Conservation (phyloP, 2,797 vertebrate species). For the Carduelis carduelis region DNA sequence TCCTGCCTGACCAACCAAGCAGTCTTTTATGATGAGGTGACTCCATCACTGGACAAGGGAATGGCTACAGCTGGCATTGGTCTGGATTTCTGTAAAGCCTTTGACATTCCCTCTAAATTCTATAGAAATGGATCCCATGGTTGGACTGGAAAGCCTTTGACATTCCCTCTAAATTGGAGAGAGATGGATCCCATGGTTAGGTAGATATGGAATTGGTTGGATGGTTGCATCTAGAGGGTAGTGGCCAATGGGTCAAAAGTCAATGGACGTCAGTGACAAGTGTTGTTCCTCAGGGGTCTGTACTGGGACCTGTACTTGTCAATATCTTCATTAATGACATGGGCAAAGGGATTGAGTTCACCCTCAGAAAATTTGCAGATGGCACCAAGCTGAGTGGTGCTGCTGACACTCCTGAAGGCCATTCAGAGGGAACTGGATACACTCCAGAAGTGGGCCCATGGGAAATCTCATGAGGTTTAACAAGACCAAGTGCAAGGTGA, state of each 20-base stretch:
- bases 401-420: neutral
- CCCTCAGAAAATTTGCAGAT: neutral
- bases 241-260: neutral
- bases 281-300: no score
- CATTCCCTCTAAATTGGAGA: neutral
- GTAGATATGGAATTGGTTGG: neutral
- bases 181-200: neutral
- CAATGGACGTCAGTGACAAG: accelerated
- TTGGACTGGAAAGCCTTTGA: no score
- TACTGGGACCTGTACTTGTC: accelerated
- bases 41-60: neutral
- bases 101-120: neutral
- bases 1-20: neutral
- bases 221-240: neutral
- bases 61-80: neutral
- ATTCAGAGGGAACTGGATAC: neutral
- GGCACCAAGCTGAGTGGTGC: neutral
- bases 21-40: neutral
- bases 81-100: neutral
- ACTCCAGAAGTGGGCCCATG: neutral
- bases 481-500: neutral
- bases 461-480: neutral
- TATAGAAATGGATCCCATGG: neutral
- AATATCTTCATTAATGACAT: neutral
- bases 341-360: neutral